A percentile compares a stretch with the other conserved stretches of the same genome.
These are phyloP conservation scores for Fragum whitleyi DNA, from an alignment of 2,888 invertebrate genomes.

Conservation along the genomic window DNA sequence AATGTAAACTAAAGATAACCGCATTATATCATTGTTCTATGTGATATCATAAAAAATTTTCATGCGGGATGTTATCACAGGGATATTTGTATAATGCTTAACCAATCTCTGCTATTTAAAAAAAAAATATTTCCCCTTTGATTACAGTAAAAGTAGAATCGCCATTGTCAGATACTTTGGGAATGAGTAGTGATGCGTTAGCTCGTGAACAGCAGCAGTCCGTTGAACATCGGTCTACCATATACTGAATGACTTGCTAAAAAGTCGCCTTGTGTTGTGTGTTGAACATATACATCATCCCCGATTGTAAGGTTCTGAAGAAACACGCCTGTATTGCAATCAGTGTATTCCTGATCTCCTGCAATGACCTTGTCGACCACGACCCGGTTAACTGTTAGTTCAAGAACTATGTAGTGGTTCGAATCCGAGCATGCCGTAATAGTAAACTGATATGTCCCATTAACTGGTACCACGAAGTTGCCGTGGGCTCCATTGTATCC, in stretches of 20 bases:
- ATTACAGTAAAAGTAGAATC: no score
- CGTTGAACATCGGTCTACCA: background rate
- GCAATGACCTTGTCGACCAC: conserved; percentile 6
- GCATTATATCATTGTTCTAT: no score
- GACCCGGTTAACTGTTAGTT: background rate
- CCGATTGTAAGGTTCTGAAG: background rate
- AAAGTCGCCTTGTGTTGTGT: background rate
- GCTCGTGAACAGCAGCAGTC: background rate
- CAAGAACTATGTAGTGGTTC: background rate
- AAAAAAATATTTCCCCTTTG: no score
- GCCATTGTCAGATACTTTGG: no score
- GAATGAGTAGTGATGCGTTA: no score
- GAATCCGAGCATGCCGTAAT: conserved; percentile 24
- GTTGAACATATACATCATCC: conserved; percentile 2
- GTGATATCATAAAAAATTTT: no score
- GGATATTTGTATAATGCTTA: no score
- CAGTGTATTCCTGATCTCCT: background rate
- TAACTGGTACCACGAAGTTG: conserved; percentile 34
- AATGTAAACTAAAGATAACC: no score
- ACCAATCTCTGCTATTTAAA: no score
- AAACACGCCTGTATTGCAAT: conserved; percentile 2
- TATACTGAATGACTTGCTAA: background rate
- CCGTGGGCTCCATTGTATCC: conserved; percentile 36
- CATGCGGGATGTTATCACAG: no score
- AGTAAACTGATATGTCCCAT: conserved; percentile 29